Percentiles rank a stretch among this genome's conserved stretches.
Conservation (phyloP, 2,888 invertebrate genomes). For the Caenorhabditis japonica region DNA sequence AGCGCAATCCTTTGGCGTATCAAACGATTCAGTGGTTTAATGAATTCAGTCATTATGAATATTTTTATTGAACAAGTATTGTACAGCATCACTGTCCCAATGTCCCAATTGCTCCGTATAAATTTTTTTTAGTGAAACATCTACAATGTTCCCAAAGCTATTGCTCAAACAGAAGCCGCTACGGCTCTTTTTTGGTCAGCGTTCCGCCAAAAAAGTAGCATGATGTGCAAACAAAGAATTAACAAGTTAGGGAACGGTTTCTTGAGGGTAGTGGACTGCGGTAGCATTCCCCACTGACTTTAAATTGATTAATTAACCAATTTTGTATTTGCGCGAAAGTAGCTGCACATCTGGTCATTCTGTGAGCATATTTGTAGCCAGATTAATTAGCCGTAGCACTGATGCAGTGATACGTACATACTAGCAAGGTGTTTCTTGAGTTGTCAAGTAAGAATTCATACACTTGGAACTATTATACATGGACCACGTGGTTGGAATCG, state of each 20-base stretch:
- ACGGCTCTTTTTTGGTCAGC: slow-evolving; percentile 26
- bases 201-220: slow-evolving; percentile 44
- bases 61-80: too few species aligned
- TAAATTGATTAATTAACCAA: too few species aligned
- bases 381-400: slow-evolving; percentile 1
- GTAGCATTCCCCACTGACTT: too few species aligned
- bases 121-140: too few species aligned
- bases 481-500: too few species aligned
- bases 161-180: slow-evolving; percentile 24
- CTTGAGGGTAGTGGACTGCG: not conserved
- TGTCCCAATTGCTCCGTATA: slow-evolving; percentile 27
- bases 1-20: too few species aligned
- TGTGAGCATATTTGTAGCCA: slow-evolving; percentile 27
- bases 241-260: slow-evolving; percentile 16
- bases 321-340: slow-evolving; percentile 14
- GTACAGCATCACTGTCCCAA: slow-evolving; percentile 8
- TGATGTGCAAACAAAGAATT: slow-evolving; percentile 33
- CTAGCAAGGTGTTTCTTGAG: not conserved
- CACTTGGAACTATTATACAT: too few species aligned
- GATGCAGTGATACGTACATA: too few species aligned
- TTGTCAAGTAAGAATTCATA: too few species aligned
- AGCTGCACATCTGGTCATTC: slow-evolving; percentile 19
- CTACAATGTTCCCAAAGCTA: slow-evolving; percentile 42
- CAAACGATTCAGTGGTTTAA: too few species aligned
- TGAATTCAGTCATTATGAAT: too few species aligned